These are phyloP conservation scores for Amiota communis DNA, from an alignment of 2,888 invertebrate species.

Conservation along the genomic window DNA sequence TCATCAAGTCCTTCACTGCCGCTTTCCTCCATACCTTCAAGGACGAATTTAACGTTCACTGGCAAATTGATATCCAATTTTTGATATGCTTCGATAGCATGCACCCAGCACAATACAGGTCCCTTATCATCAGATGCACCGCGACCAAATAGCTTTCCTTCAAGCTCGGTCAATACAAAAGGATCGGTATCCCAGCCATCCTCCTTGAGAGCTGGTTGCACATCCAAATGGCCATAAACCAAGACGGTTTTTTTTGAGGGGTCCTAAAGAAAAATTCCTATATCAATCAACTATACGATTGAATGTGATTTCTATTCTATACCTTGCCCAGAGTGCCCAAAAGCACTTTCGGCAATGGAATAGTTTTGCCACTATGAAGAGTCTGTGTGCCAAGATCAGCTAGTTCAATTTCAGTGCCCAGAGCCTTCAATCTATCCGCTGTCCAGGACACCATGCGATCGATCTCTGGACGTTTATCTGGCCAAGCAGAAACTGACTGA, in stretches of 20 bases:
- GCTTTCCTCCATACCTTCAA: slow-evolving; percentile 99
- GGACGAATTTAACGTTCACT: slow-evolving; percentile 88
- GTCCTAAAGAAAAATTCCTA: slow-evolving; percentile 73
- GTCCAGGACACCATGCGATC: slow-evolving; percentile 90
- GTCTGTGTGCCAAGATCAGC: slow-evolving; percentile 85
- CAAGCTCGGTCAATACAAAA: slow-evolving; percentile 88
- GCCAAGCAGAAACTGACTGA: slow-evolving; percentile 95
- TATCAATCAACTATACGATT: not conserved
- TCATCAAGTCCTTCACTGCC: slow-evolving; percentile 97
- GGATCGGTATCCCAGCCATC: slow-evolving; percentile 98
- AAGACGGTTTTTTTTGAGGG: slow-evolving; percentile 92
- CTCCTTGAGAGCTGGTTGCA: slow-evolving; percentile 92
- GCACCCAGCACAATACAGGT: slow-evolving; percentile 95
- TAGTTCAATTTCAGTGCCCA: slow-evolving; percentile 83
- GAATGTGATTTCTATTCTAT: not conserved
- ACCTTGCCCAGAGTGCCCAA: slow-evolving; percentile 83
- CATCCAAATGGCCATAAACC: slow-evolving; percentile 98
- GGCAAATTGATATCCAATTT: slow-evolving; percentile 80
- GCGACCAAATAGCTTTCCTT: slow-evolving; percentile 92
- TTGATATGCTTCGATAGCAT: slow-evolving; percentile 92
- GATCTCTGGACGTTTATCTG: slow-evolving; percentile 86
- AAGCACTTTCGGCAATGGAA: slow-evolving; percentile 90
- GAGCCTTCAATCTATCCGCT: slow-evolving; percentile 78
- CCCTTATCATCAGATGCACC: slow-evolving; percentile 97
- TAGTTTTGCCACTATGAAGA: slow-evolving; percentile 80